phyloP scores from a whole-genome alignment of 2,113 vertebrate genomes.

The Tachysurus vachellii region DNA sequence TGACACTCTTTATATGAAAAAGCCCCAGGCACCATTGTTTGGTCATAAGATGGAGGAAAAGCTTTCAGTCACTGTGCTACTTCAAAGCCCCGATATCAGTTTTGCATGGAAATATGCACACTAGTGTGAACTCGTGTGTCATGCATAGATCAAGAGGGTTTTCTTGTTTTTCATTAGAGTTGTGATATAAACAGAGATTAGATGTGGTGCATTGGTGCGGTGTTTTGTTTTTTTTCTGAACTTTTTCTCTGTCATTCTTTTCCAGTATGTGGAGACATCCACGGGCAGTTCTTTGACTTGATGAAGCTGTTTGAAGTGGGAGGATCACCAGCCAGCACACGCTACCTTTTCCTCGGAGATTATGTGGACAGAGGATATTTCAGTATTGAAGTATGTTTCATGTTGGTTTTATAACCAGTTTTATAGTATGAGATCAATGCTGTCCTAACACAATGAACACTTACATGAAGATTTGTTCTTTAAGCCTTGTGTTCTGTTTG shows the following conservation, averaged over 20 bases:
- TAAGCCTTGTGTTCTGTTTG: not conserved
- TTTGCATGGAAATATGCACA: not conserved
- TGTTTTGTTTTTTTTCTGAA: not conserved
- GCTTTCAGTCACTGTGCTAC: constrained; percentile 21
- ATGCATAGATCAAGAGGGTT: no score
- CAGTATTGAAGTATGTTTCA: constrained; percentile 95
- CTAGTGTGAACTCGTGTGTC: not conserved
- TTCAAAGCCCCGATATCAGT: constrained; percentile 32
- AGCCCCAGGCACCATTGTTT: constrained; percentile 39
- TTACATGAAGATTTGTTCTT: not conserved
- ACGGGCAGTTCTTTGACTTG: constrained; percentile 98
- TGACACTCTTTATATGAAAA: constrained; percentile 45
- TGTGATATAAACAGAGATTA: not conserved
- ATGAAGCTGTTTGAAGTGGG: constrained; percentile 99
- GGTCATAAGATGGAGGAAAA: constrained; percentile 27
- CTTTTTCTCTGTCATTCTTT: constrained; percentile 42
- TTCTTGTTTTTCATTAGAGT: not conserved
- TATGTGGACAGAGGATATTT: constrained; percentile 99
- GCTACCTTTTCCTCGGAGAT: constrained; percentile 98
- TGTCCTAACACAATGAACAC: not conserved
- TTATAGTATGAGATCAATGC: not conserved
- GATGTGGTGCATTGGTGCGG: not conserved
- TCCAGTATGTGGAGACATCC: constrained; percentile 97
- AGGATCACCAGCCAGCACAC: constrained; percentile 94
- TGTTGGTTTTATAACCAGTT: not conserved